Percentiles rank a stretch among this genome's conserved stretches.
Evolutionary conservation across 2,888 invertebrate species (phyloP).

Genomic region (Melieria crassipennis): DNA sequence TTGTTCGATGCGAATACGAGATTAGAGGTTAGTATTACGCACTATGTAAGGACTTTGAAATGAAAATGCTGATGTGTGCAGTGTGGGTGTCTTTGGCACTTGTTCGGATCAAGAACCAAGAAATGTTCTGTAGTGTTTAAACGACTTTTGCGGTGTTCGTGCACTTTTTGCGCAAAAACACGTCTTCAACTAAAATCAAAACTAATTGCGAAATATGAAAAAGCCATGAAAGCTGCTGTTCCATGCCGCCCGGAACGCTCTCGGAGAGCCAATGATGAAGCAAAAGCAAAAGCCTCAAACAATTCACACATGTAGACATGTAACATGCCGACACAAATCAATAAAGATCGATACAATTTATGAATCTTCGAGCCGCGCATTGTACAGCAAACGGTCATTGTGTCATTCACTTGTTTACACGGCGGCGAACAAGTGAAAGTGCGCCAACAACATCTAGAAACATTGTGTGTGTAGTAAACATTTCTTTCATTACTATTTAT

Average conservation of each 20-base stretch:
- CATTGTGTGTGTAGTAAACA: background rate
- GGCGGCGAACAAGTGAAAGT: no score
- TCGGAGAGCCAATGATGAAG: no score
- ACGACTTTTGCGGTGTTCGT: constrained; percentile 3
- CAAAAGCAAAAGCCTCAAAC: no score
- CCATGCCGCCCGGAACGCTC: background rate
- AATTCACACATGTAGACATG: background rate
- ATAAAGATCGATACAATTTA: constrained; percentile 22
- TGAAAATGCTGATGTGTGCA: constrained; percentile 2
- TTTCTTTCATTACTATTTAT: background rate
- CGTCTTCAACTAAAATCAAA: constrained; percentile 18
- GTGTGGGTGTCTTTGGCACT: background rate
- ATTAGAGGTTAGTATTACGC: background rate
- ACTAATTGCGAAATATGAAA: background rate
- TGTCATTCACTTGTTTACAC: background rate
- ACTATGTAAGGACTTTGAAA: background rate
- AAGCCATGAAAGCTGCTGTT: constrained; percentile 9
- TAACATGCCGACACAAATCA: constrained; percentile 3
- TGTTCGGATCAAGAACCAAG: background rate
- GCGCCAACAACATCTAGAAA: background rate
- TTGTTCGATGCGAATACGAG: background rate
- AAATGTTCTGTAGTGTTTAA: background rate
- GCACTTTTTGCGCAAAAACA: constrained; percentile 21
- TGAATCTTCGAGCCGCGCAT: constrained; percentile 11
- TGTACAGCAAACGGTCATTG: background rate